Evolutionary conservation across 2,797 vertebrate species (phyloP).

Genomic region (Etheostoma perlongum): DNA sequence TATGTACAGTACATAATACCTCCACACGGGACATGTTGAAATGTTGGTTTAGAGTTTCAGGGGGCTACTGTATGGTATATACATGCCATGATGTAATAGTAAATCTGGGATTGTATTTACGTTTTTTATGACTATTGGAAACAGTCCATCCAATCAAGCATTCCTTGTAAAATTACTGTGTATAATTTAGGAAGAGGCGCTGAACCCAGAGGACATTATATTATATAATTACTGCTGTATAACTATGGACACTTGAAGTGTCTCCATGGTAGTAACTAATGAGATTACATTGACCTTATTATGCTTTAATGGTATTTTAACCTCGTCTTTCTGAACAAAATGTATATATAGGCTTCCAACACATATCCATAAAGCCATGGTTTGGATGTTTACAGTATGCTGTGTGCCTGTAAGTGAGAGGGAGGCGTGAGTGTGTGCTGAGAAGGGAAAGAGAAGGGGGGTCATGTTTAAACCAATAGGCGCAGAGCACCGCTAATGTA

Average conservation of each 20-base stretch:
- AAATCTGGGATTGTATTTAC: not conserved
- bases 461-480: constrained; percentile 82
- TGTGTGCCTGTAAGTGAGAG: constrained; percentile 33
- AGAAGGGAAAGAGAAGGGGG: not conserved
- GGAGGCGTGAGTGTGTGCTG: constrained; percentile 22
- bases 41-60: constrained; percentile 30
- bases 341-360: not conserved
- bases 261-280: not conserved
- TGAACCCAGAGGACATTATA: constrained; percentile 6
- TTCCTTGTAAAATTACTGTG: not conserved
- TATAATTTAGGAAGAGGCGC: not conserved
- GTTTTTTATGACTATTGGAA: not conserved
- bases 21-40: not conserved
- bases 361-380: constrained; percentile 14
- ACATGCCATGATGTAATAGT: not conserved
- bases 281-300: constrained; percentile 18
- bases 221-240: constrained; percentile 20
- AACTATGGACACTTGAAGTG: not conserved
- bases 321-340: not conserved
- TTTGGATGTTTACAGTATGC: constrained; percentile 20
- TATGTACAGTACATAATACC: constrained; percentile 11
- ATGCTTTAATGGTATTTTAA: constrained; percentile 13
- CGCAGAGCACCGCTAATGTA: constrained; percentile 72
- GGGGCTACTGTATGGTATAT: constrained; percentile 1
- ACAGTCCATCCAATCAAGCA: not conserved